A percentile compares a stretch with the other conserved stretches of the same genome.
Evolutionary conservation across 37 sponge, comb jelly and placozoan species (phyloP).

Genomic region (Chondrosia reniformis): DNA sequence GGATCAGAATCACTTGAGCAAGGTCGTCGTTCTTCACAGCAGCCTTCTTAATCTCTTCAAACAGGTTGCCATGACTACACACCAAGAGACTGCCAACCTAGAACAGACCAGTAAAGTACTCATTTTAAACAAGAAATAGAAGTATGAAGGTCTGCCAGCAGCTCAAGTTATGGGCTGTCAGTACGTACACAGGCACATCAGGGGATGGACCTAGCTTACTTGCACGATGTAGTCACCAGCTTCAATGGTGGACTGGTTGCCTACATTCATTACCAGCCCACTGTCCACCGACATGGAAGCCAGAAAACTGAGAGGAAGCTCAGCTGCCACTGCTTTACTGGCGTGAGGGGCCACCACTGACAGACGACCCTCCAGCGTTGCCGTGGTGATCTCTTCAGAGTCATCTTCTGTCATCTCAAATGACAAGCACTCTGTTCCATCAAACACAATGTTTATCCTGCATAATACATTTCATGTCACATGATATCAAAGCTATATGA

Average conservation of each 20-base stretch:
- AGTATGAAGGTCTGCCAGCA: neutral
- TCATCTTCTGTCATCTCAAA: slow-evolving; percentile 32
- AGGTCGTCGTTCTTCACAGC: neutral
- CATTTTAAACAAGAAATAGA: neutral
- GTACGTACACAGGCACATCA: neutral
- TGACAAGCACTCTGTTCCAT: slow-evolving; percentile 50
- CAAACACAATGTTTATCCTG: slow-evolving; percentile 68
- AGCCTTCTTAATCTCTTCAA: neutral
- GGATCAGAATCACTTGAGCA: neutral
- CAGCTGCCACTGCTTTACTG: neutral
- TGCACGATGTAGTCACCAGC: slow-evolving; percentile 8
- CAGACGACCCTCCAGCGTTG: neutral
- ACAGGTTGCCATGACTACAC: neutral
- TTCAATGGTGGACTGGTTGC: neutral
- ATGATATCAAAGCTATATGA: neutral
- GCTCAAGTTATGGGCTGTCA: neutral
- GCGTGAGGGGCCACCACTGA: neutral
- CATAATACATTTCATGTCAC: neutral
- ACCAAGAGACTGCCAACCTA: neutral
- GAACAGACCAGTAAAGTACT: neutral
- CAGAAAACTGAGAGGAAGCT: neutral
- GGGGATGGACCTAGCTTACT: neutral
- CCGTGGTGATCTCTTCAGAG: slow-evolving; percentile 34
- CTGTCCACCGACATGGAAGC: neutral
- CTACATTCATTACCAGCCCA: neutral